A percentile compares a stretch with the other conserved stretches of the same genome.
These are phyloP conservation scores for Pseudoips prasinana DNA, from an alignment of 2,888 invertebrate species.

Conservation along the genomic window DNA sequence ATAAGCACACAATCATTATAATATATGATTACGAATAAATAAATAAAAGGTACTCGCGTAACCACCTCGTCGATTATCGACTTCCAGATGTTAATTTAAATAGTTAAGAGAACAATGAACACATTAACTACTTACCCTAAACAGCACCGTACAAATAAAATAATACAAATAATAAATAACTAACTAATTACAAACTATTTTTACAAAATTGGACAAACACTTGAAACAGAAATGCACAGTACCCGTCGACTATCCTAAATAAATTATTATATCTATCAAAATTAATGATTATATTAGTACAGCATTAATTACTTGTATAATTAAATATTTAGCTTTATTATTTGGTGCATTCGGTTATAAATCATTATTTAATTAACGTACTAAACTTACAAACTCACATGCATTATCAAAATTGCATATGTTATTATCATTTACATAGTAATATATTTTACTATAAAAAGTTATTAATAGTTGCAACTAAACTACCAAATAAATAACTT, in stretches of 20 bases:
- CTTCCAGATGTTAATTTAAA: conserved; percentile 38
- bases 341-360: conserved; percentile 54
- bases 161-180: conserved; percentile 38
- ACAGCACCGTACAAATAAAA: conserved; percentile 58
- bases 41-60: conserved; percentile 78
- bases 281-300: conserved; percentile 17
- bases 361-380: conserved; percentile 38
- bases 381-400: conserved; percentile 32
- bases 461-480: conserved; percentile 14
- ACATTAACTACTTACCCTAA: conserved; percentile 49
- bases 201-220: conserved; percentile 76
- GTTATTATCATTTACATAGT: conserved; percentile 42
- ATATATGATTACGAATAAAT: conserved; percentile 42
- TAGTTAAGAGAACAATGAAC: conserved; percentile 37
- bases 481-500: conserved; percentile 19
- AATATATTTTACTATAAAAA: conserved; percentile 23
- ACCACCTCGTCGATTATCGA: conserved; percentile 62
- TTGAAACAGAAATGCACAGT: conserved; percentile 68
- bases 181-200: conserved; percentile 47
- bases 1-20: conserved; percentile 38
- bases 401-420: conserved; percentile 25
- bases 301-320: conserved; percentile 35
- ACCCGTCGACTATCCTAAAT: conserved; percentile 78
- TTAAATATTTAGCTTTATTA: conserved; percentile 38
- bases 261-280: conserved; percentile 23